Percentiles rank a stretch among this genome's conserved stretches.
Evolutionary conservation across 2,113 vertebrate species (phyloP).

Genomic region (Stigmatopora argus): DNA sequence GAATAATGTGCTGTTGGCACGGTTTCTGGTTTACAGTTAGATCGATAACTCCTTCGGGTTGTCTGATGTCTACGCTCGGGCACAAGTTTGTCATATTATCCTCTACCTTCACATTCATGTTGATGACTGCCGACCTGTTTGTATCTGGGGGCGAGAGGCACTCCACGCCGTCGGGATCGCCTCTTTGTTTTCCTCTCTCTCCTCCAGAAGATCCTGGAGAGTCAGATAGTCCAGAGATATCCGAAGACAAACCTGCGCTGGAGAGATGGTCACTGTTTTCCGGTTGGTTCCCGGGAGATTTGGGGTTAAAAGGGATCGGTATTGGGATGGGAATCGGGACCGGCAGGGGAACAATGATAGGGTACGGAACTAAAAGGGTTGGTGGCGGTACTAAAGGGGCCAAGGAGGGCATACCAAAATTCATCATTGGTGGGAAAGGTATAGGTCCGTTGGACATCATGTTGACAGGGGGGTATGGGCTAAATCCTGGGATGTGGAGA

Average conservation of each 20-base stretch:
- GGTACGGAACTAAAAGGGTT: slow-evolving; percentile 94
- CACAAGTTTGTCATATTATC: slow-evolving; percentile 72
- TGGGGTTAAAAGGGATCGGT: slow-evolving; percentile 86
- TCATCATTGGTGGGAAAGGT: slow-evolving; percentile 91
- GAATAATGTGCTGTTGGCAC: slow-evolving; percentile 89
- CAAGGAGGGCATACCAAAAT: slow-evolving; percentile 92
- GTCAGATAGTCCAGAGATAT: slow-evolving; percentile 70
- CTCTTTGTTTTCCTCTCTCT: slow-evolving; percentile 74
- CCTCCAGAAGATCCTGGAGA: slow-evolving; percentile 66
- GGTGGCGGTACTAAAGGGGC: slow-evolving; percentile 94
- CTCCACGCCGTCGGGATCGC: slow-evolving; percentile 73
- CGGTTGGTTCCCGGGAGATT: slow-evolving; percentile 80
- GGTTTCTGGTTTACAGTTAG: slow-evolving; percentile 85
- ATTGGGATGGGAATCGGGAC: slow-evolving; percentile 97
- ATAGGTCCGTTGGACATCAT: slow-evolving; percentile 94
- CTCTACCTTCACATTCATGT: slow-evolving; percentile 84
- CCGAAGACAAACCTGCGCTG: slow-evolving; percentile 75
- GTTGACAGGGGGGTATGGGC: slow-evolving; percentile 88
- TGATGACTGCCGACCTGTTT: slow-evolving; percentile 76
- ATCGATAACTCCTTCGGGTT: slow-evolving; percentile 91
- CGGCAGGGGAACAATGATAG: slow-evolving; percentile 92
- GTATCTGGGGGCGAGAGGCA: slow-evolving; percentile 77
- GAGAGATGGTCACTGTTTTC: slow-evolving; percentile 80
- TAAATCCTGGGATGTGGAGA: slow-evolving; percentile 81
- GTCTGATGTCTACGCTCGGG: slow-evolving; percentile 67